Evolutionary conservation across 2,113 vertebrate species (phyloP).

Genomic region (Hystrix brachyura): DNA sequence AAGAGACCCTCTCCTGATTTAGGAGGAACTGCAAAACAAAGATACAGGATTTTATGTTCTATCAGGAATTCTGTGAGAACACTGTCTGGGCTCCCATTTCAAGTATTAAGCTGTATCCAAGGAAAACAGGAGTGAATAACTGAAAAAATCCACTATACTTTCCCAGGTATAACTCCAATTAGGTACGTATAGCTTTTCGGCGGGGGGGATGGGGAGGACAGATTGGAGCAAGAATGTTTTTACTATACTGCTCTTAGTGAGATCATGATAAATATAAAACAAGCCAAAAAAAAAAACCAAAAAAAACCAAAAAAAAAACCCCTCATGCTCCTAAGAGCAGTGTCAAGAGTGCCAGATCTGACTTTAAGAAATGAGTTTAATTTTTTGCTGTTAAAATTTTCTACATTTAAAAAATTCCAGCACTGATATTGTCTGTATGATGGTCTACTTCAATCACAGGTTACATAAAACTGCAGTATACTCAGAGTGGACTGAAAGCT

Average conservation of each 20-base stretch:
- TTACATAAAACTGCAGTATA: slow-evolving; percentile 67
- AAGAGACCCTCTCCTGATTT: slow-evolving; percentile 11
- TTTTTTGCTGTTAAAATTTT: slow-evolving; percentile 48
- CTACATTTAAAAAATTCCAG: slow-evolving; percentile 32
- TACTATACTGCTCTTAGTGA: slow-evolving; percentile 45
- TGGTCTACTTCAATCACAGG: slow-evolving; percentile 46
- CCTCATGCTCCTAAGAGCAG: slow-evolving; percentile 58
- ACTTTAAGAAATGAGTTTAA: slow-evolving; percentile 67
- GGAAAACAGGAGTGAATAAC: slow-evolving; percentile 66
- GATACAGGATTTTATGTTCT: slow-evolving; percentile 17
- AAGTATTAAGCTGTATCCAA: slow-evolving; percentile 49
- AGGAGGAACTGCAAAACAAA: slow-evolving; percentile 48
- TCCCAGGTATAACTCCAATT: slow-evolving; percentile 46
- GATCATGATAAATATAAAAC: slow-evolving; percentile 58
- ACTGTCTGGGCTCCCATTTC: slow-evolving; percentile 41
- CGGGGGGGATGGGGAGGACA: not conserved
- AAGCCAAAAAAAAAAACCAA: not conserved
- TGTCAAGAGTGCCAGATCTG: slow-evolving; percentile 54
- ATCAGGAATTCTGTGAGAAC: slow-evolving; percentile 59
- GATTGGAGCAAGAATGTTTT: slow-evolving; percentile 41
- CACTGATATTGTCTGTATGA: slow-evolving; percentile 50
- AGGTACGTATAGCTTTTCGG: not conserved
- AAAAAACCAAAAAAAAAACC: slow-evolving; percentile 71
- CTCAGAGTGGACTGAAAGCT: slow-evolving; percentile 63
- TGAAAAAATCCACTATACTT: slow-evolving; percentile 68